Evolutionary conservation across 2,888 invertebrate genomes (phyloP), one percentile per base, ranked within the genome.

Genomic region (Limenitis camilla): DNA sequence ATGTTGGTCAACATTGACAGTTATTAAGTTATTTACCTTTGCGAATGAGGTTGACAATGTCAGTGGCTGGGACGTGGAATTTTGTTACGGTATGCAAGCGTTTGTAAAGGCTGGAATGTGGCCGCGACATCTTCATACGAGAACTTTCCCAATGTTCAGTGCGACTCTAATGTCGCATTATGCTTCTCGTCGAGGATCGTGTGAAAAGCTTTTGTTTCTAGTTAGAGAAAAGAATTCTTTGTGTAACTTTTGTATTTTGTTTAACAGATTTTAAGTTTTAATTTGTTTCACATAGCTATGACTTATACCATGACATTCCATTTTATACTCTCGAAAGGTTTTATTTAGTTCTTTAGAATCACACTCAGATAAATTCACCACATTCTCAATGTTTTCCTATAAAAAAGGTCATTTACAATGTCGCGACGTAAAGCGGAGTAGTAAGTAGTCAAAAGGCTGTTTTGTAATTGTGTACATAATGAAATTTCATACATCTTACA

Each of bases 41-140:
- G 72, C 61, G 62, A 65, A 36, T 51, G 53, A 64, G 59, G 61
- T 65, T 60, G 58, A 62, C 61, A 62, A 61, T 65, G 58, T 60
- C 58, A 56, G 56, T 56, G 52, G 58, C 59, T 62, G 69, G 64
- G 61, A 45, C 62, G 64, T 54, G 73, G 78, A 74, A 78, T 78
- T 72, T 72, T 65, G 73, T 72, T 62, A 68, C 71, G 75, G 82
- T 78, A 84, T 84, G 78, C 73, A 71, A 71, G 69, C 68, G 69
- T 66, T 76, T 74, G 70, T 71, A 72, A 76, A 75, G 70, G 70
- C 64, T 49, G 77, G 80, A 78, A 83, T 81, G 72, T 71, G 69
- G 67, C 77, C 72, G 68, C 74, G 71, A 83, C 78, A 78, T 85
- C 84, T 85, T 82, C 80, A 81, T 82, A 74, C 65, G 68, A 66